Base-by-base conservation (phyloP, 64 coral and sea anemone species). In the Platygyra sinensis region DNA sequence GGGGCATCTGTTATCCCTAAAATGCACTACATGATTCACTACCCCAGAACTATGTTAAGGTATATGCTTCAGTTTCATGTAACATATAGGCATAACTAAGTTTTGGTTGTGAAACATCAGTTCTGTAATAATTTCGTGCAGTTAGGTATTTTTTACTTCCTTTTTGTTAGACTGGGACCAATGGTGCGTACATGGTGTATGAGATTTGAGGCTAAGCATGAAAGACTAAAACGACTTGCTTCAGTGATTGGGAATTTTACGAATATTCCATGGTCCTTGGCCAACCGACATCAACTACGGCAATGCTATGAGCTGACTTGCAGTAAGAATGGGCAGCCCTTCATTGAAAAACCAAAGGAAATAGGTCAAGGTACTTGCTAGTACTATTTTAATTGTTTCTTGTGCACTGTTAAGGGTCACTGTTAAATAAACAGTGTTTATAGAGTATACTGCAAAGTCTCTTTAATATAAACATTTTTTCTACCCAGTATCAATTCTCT, bases 11-110 rank as follows among this genome's bases (percentile, higher is more conserved):
- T 96, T 18, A 96, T 93, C 13, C 95, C 95, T 42, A 88, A 93
- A 79, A 96, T 92, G 94, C 94, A 92, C 57, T 92, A 96, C 72
- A 92, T 96, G 73, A 32, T 96, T 2, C 90, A 96, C 75, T 96
- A 96, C 80, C 89, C 89, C 13, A 77, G 72, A 16, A 88, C 90
- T 64, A 96, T 96, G 24, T 15, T 89, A 10, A 96, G 85, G 90
- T 96, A 90, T 62, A 46, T 46, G 39, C 39, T 46, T 46, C 6
- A 7, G 33, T 46, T 46, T 46, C 2, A 46, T 46, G 39, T 46
- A 46, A 46, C 39, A 46, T 46, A 4, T 46, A 46, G 2, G 39
- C 39, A 46, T 46, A 46, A 7, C 4, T 46, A 46, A 46, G 33
- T 36, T 36, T 36, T 36, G n/a, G 33, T 36, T 36, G 33, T 36